Percentiles rank a stretch among this genome's conserved stretches.
Evolutionary conservation across 2,113 vertebrate species (phyloP).

Genomic region (Paralichthys olivaceus): DNA sequence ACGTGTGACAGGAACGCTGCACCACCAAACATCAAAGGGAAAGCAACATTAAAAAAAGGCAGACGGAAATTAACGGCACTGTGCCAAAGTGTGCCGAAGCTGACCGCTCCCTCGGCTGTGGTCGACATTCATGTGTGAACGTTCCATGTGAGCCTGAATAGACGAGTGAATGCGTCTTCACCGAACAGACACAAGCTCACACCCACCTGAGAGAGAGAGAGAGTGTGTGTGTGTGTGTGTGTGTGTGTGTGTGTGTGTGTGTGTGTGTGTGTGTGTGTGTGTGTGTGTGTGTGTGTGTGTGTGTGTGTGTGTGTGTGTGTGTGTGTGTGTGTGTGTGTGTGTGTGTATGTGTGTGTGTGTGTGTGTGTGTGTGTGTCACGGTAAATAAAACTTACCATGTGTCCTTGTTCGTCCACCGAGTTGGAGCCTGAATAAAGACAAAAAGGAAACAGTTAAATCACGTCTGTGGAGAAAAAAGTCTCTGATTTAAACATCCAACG

Average conservation of each 20-base stretch:
- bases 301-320: constrained; percentile 5
- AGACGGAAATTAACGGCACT: neutral
- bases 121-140: neutral
- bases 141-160: neutral
- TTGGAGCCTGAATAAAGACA: constrained; percentile 83
- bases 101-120: neutral
- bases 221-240: constrained; percentile 1
- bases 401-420: constrained; percentile 89
- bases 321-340: neutral
- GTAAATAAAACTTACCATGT: constrained; percentile 75
- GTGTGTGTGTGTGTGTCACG: constrained; percentile 10
- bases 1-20: neutral
- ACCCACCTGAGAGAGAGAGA: neutral
- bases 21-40: neutral
- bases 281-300: no score
- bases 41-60: neutral
- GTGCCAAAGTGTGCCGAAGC: constrained; percentile 21
- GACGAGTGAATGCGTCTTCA: no score
- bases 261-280: no score
- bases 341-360: constrained; percentile 1
- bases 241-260: constrained; percentile 12
- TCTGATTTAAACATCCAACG: no score
- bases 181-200: no score
- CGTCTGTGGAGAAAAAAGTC: neutral
- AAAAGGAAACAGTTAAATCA: constrained; percentile 3